A percentile compares a stretch with the other conserved stretches of the same genome.
Evolutionary conservation across 2,888 invertebrate genomes (phyloP).

Genomic region (Dichetophora obliterata): DNA sequence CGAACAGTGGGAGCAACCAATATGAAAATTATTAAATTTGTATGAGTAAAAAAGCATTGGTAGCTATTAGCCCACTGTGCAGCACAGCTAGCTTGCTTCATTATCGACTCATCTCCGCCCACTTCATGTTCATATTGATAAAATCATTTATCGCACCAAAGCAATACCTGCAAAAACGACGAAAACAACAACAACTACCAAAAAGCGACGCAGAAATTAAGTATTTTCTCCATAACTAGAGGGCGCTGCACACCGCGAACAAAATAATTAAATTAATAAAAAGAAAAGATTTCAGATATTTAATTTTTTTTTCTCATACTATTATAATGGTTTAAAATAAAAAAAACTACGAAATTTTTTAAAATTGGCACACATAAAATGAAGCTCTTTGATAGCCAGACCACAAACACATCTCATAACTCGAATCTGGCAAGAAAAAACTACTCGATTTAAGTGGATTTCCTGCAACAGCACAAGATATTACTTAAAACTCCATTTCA

Average conservation of each 20-base stretch:
- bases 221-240: constrained; percentile 8
- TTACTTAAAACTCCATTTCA: neutral
- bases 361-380: neutral
- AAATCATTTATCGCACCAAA: constrained; percentile 26
- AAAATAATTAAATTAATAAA: constrained; percentile 34
- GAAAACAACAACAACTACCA: neutral
- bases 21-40: neutral
- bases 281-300: neutral
- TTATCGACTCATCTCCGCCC: constrained; percentile 37
- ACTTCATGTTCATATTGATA: constrained; percentile 32
- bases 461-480: neutral
- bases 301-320: neutral
- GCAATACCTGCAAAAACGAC: constrained; percentile 12
- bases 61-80: neutral
- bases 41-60: too few species aligned
- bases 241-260: constrained; percentile 19
- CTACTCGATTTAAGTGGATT: neutral
- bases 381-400: neutral
- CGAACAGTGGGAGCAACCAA: neutral
- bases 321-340: neutral
- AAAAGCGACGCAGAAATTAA: neutral
- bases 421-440: neutral
- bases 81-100: neutral
- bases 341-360: neutral
- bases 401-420: neutral